Percentiles rank a stretch among this genome's conserved stretches.
These are phyloP conservation scores for Helicorthomorpha holstii DNA, from an alignment of 1,140 invertebrate species.

Conservation along the genomic window DNA sequence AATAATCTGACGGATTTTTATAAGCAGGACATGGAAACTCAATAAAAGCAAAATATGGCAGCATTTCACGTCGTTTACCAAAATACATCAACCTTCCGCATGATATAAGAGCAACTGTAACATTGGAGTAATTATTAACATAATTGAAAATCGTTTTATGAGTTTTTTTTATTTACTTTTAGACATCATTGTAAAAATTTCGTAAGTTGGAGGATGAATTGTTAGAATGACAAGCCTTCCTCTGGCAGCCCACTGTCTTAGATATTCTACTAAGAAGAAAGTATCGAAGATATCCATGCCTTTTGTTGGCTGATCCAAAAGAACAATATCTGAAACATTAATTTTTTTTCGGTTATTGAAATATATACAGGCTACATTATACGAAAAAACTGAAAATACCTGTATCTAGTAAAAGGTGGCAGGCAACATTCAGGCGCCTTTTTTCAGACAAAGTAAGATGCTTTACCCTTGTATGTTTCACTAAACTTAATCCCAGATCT, in stretches of 20 bases:
- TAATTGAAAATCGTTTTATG: neutral
- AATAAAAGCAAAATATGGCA: slow-evolving; percentile 80
- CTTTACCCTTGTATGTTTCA: slow-evolving; percentile 54
- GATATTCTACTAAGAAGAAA: slow-evolving; percentile 83
- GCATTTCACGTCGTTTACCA: slow-evolving; percentile 68
- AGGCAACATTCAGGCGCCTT: slow-evolving; percentile 65
- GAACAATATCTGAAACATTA: slow-evolving; percentile 44
- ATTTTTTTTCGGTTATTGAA: no score
- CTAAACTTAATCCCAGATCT: slow-evolving; percentile 72
- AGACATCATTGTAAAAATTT: slow-evolving; percentile 87
- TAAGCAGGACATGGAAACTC: slow-evolving; percentile 89
- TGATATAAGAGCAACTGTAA: slow-evolving; percentile 59
- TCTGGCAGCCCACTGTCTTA: slow-evolving; percentile 76
- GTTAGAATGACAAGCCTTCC: slow-evolving; percentile 77
- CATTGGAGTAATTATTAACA: neutral
- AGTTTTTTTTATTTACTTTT: slow-evolving; percentile 18
- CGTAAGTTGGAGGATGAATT: slow-evolving; percentile 81
- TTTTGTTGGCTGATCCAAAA: slow-evolving; percentile 73
- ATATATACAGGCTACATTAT: no score
- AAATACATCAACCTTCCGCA: slow-evolving; percentile 79
- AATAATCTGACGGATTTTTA: slow-evolving; percentile 93
- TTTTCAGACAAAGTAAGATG: slow-evolving; percentile 70
- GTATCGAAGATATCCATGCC: slow-evolving; percentile 94
- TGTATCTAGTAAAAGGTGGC: slow-evolving; percentile 53
- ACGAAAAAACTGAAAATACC: slow-evolving; percentile 15